A percentile compares a stretch with the other conserved stretches of the same genome.
These are phyloP conservation scores for Lepus oiostolus DNA, from an alignment of 2,797 vertebrate species.

Conservation along the genomic window DNA sequence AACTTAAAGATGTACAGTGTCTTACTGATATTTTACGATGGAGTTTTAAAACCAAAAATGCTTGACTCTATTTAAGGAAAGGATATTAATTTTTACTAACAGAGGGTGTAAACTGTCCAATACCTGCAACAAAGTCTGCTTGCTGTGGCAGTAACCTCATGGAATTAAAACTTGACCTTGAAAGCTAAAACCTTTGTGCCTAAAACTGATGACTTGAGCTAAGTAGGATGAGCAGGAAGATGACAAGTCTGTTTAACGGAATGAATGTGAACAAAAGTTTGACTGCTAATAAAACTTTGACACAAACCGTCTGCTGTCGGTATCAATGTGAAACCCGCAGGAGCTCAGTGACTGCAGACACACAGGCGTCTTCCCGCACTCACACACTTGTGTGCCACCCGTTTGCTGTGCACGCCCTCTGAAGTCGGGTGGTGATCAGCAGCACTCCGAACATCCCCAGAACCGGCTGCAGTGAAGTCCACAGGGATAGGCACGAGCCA, in stretches of 20 bases:
- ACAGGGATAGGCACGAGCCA: background rate
- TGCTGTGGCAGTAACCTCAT: slow-evolving; percentile 72
- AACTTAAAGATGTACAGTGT: slow-evolving; percentile 66
- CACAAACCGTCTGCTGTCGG: slow-evolving; percentile 19
- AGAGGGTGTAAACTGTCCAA: slow-evolving; percentile 70
- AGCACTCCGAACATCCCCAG: background rate
- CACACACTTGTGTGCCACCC: too few species aligned
- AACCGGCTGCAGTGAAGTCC: background rate
- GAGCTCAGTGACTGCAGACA: background rate
- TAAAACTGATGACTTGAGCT: slow-evolving; percentile 79
- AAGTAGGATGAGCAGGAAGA: slow-evolving; percentile 76
- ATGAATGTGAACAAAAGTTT: slow-evolving; percentile 86
- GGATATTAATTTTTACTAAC: slow-evolving; percentile 68
- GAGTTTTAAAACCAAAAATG: slow-evolving; percentile 81
- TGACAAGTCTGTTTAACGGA: slow-evolving; percentile 66
- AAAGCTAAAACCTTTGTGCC: slow-evolving; percentile 87
- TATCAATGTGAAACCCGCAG: background rate
- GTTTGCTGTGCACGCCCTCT: background rate
- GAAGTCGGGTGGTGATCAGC: background rate
- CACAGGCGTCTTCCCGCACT: background rate
- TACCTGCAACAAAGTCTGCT: slow-evolving; percentile 74
- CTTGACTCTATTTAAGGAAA: slow-evolving; percentile 81
- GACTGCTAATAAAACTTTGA: slow-evolving; percentile 84
- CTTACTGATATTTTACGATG: slow-evolving; percentile 74
- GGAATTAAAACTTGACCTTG: slow-evolving; percentile 73